These are phyloP conservation scores for Micropoecilia bifurca DNA, from an alignment of 2,797 vertebrate genomes.

Conservation along the genomic window DNA sequence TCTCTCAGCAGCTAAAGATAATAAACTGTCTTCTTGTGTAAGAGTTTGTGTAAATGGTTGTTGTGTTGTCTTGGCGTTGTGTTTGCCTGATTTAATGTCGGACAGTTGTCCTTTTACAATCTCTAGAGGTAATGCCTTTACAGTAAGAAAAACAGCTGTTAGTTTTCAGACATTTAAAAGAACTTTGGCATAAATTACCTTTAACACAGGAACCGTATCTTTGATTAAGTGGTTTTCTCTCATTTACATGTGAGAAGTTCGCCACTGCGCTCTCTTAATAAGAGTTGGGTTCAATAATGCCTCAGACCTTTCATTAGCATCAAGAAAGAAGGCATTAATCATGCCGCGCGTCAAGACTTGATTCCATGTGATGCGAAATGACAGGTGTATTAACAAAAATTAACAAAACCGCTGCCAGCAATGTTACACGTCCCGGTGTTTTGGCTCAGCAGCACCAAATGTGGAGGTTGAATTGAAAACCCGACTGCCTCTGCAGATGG, in stretches of 20 bases:
- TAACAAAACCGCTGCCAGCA: constrained; percentile 33
- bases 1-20: neutral
- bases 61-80: neutral
- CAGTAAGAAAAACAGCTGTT: neutral
- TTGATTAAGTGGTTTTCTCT: neutral
- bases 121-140: too few relatives aligned
- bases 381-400: constrained; percentile 62
- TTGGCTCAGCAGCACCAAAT: constrained; percentile 23
- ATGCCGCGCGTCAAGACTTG: constrained; percentile 30
- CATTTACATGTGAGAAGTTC: neutral
- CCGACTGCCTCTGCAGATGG: constrained; percentile 23
- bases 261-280: neutral
- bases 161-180: neutral
- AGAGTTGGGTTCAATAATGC: constrained; percentile 14
- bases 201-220: neutral
- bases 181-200: constrained; percentile 4
- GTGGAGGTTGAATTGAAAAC: constrained; percentile 27
- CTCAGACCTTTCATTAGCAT: constrained; percentile 26
- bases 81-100: neutral
- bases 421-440: constrained; percentile 31
- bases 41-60: neutral
- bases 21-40: neutral
- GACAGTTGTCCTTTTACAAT: neutral
- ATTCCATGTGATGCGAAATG: constrained; percentile 52
- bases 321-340: constrained; percentile 20